Percentiles rank a stretch among this genome's conserved stretches.
phyloP scores from a whole-genome alignment of 2,888 invertebrate genomes.

The Tryphoninae sp. region DNA sequence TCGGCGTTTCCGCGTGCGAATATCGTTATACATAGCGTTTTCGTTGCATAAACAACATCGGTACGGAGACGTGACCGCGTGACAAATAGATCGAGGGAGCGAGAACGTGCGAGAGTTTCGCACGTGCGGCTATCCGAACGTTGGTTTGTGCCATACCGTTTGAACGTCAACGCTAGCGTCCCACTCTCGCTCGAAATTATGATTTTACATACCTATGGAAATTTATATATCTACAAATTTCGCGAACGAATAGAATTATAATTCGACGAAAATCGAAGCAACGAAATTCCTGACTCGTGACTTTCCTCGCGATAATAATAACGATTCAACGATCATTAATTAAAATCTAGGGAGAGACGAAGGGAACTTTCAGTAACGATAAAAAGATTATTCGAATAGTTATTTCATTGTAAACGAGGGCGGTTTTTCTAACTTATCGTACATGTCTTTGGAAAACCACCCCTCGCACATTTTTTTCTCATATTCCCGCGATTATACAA shows the following conservation, averaged over 20 bases:
- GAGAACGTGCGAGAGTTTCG: conserved; percentile 68
- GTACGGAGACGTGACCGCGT: conserved; percentile 76
- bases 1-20: conserved; percentile 68
- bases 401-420: conserved; percentile 55
- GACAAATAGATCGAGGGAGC: conserved; percentile 70
- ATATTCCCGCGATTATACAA: conserved; percentile 31
- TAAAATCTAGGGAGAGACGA: neutral
- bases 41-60: conserved; percentile 72
- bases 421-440: conserved; percentile 39
- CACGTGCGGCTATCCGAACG: conserved; percentile 56
- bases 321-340: neutral
- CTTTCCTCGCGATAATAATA: conserved; percentile 23
- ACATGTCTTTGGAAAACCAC: conserved; percentile 26
- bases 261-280: conserved; percentile 67
- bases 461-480: conserved; percentile 6
- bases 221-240: conserved; percentile 4
- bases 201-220: neutral
- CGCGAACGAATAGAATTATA: conserved; percentile 72
- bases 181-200: conserved; percentile 1
- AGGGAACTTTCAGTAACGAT: conserved; percentile 37
- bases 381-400: conserved; percentile 63
- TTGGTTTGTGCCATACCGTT: conserved; percentile 28
- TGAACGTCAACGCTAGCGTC: conserved; percentile 61
- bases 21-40: conserved; percentile 39
- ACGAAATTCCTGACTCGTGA: conserved; percentile 8